Conservation (phyloP, 2,888 invertebrate species). For the Cecidostiba fungosa region DNA sequence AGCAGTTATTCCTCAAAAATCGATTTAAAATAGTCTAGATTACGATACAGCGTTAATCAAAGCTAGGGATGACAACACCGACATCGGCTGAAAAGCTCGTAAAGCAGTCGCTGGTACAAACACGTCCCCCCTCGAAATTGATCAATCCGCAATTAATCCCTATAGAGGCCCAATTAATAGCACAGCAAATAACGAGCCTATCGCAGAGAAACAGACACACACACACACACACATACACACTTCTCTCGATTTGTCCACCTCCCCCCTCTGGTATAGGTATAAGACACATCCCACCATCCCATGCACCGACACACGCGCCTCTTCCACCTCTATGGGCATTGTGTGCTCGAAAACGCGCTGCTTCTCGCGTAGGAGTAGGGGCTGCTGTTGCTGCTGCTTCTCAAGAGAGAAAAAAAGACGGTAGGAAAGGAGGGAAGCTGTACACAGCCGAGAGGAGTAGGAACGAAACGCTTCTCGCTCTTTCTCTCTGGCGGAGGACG, state of each 20-base stretch:
- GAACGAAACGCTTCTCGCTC: background rate
- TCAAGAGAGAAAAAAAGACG: conserved; percentile 38
- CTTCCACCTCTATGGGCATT: conserved; percentile 38
- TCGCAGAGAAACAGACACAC: background rate
- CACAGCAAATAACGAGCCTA: conserved; percentile 10
- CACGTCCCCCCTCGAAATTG: background rate
- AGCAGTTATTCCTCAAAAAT: background rate
- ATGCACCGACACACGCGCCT: background rate
- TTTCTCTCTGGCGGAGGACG: conserved; percentile 41
- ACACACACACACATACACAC: background rate
- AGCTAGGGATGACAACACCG: background rate
- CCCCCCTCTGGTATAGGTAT: background rate
- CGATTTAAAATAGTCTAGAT: too few species aligned
- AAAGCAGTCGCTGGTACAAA: background rate
- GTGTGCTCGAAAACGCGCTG: conserved; percentile 34
- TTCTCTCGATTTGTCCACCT: background rate
- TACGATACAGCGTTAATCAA: background rate
- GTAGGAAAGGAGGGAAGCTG: conserved; percentile 17
- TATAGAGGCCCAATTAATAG: background rate
- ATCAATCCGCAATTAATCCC: background rate
- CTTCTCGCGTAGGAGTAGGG: conserved; percentile 56
- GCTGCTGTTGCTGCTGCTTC: conserved; percentile 27
- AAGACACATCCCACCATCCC: background rate
- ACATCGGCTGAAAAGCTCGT: background rate
- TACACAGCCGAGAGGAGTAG: background rate